phyloP scores from a whole-genome alignment of 2,888 invertebrate species.

The Harpalus rufipes region DNA sequence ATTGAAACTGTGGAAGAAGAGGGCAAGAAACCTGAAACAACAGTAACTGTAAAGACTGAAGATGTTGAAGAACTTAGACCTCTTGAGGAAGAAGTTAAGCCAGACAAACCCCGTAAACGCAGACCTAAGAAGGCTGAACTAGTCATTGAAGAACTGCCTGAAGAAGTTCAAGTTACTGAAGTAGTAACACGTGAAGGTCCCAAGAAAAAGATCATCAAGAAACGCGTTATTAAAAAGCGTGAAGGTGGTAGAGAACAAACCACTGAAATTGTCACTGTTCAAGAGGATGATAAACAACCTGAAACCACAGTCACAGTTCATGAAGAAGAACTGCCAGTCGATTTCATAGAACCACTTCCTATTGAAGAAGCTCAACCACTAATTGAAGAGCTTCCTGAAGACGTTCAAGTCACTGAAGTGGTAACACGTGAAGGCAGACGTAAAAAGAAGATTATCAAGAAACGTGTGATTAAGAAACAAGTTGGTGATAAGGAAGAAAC shows the following conservation, averaged over 20 bases:
- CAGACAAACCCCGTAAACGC: slow-evolving; percentile 68
- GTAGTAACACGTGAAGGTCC: slow-evolving; percentile 67
- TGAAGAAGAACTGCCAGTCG: slow-evolving; percentile 74
- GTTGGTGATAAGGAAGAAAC: slow-evolving; percentile 76
- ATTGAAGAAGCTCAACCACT: slow-evolving; percentile 69
- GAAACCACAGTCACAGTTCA: slow-evolving; percentile 73
- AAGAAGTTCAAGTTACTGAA: slow-evolving; percentile 72
- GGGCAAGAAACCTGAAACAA: slow-evolving; percentile 76
- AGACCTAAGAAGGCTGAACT: slow-evolving; percentile 70
- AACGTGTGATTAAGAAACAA: slow-evolving; percentile 76
- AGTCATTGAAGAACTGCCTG: slow-evolving; percentile 68
- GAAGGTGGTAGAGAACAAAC: slow-evolving; percentile 73
- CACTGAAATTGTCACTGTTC: slow-evolving; percentile 77
- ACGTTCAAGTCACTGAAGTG: slow-evolving; percentile 72
- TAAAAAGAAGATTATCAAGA: slow-evolving; percentile 74
- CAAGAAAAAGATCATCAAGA: slow-evolving; percentile 69
- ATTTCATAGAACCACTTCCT: slow-evolving; percentile 69
- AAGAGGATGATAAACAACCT: slow-evolving; percentile 76
- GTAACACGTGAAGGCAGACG: slow-evolving; percentile 74
- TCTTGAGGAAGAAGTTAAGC: slow-evolving; percentile 40
- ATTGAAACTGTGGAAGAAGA: slow-evolving; percentile 75
- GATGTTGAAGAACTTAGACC: slow-evolving; percentile 63
- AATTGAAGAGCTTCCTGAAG: slow-evolving; percentile 70
- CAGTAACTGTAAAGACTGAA: slow-evolving; percentile 71
- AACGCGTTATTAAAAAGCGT: slow-evolving; percentile 73